phyloP scores from a whole-genome alignment of 2,888 invertebrate species.

The Theodoxus fluviatilis region DNA sequence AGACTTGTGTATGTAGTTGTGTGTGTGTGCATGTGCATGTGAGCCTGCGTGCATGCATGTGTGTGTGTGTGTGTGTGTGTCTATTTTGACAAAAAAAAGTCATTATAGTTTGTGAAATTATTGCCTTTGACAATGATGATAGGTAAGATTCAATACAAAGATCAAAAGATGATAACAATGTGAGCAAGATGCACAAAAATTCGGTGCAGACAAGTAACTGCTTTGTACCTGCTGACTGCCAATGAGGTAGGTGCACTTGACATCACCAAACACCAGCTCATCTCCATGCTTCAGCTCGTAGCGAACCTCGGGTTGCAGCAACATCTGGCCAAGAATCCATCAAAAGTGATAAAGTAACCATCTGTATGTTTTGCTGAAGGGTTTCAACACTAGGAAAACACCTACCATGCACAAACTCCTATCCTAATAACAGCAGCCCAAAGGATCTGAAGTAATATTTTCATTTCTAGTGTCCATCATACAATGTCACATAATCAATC shows the following conservation, averaged over 20 bases:
- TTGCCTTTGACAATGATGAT: too few relatives aligned
- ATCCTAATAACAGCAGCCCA: not conserved
- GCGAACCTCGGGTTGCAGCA: slow-evolving; percentile 53
- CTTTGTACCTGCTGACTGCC: slow-evolving; percentile 39
- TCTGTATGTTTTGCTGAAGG: not conserved
- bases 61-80: too few relatives aligned
- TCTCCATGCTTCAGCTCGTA: slow-evolving; percentile 59
- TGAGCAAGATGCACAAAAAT: too few relatives aligned
- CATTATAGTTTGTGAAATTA: too few relatives aligned
- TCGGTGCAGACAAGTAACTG: too few relatives aligned
- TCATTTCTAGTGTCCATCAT: not conserved
- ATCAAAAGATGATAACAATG: too few relatives aligned
- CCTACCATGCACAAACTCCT: not conserved
- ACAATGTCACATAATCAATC: not conserved
- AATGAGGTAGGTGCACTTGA: slow-evolving; percentile 47
- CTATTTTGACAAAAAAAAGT: too few relatives aligned
- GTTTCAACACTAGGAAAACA: not conserved
- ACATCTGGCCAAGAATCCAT: slow-evolving; percentile 42
- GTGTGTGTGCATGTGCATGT: too few relatives aligned
- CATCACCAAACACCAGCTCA: slow-evolving; percentile 54
- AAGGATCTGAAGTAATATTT: not conserved
- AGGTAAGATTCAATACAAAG: too few relatives aligned
- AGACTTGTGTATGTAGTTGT: too few relatives aligned
- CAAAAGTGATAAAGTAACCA: not conserved
- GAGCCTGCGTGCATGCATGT: too few relatives aligned